These are phyloP conservation scores for Bembecia ichneumoniformis DNA, from an alignment of 2,888 invertebrate species.

Conservation along the genomic window DNA sequence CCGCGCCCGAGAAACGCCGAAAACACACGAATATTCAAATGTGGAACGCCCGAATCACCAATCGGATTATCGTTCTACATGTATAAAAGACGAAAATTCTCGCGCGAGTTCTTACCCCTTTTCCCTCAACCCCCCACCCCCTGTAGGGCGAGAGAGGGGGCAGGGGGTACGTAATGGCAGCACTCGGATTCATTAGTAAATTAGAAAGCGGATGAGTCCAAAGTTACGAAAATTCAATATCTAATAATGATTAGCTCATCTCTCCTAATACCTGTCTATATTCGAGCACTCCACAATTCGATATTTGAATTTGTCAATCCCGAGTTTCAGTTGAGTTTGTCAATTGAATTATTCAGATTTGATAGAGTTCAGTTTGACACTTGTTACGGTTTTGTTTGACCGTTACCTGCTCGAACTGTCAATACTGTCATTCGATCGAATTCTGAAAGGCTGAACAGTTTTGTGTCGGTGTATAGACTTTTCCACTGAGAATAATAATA, in stretches of 20 bases:
- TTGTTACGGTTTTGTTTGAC: slow-evolving; percentile 43
- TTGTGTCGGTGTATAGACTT: too few relatives aligned
- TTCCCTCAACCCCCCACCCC: slow-evolving; percentile 23
- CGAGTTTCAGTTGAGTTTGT: slow-evolving; percentile 44
- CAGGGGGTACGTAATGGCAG: slow-evolving; percentile 54
- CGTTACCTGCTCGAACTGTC: slow-evolving; percentile 19
- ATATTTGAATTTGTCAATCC: slow-evolving; percentile 60
- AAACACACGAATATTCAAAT: slow-evolving; percentile 63
- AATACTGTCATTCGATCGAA: too few relatives aligned
- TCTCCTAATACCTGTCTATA: slow-evolving; percentile 58
- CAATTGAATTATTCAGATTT: slow-evolving; percentile 69
- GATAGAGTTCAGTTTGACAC: slow-evolving; percentile 54
- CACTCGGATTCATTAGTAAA: slow-evolving; percentile 74
- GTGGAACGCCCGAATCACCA: slow-evolving; percentile 64
- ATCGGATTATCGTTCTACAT: slow-evolving; percentile 70
- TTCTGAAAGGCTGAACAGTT: too few relatives aligned
- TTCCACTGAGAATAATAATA: too few relatives aligned
- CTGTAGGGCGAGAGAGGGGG: slow-evolving; percentile 9
- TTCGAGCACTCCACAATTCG: slow-evolving; percentile 21
- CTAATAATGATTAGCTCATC: slow-evolving; percentile 66
- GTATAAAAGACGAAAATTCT: slow-evolving; percentile 71
- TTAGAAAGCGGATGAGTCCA: slow-evolving; percentile 73
- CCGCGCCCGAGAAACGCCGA: slow-evolving; percentile 38
- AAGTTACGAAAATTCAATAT: slow-evolving; percentile 74
- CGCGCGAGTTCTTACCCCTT: slow-evolving; percentile 61